phyloP scores from a whole-genome alignment of 2,888 invertebrate species.

The Axea sp. region DNA sequence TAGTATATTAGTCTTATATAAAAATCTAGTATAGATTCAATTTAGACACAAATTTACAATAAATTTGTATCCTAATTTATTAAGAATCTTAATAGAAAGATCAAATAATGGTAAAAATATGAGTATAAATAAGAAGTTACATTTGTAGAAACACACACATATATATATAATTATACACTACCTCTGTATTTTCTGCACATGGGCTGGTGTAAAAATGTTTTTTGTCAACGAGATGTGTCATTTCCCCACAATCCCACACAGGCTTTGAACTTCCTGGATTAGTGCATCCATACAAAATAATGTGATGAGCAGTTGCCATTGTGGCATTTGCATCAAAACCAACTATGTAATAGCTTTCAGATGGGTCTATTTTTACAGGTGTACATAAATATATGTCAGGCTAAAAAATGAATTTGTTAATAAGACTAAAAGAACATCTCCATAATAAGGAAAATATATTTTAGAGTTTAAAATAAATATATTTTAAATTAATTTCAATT shows the following conservation, averaged over 20 bases:
- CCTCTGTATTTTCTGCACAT: conserved; percentile 87
- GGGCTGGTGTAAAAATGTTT: conserved; percentile 84
- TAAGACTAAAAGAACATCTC: no score
- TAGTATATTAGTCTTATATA: no score
- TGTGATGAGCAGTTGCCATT: conserved; percentile 95
- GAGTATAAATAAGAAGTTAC: no score
- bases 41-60: no score
- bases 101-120: no score
- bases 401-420: conserved; percentile 83
- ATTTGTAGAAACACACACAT: no score
- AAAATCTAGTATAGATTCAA: no score
- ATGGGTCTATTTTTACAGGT: conserved; percentile 89
- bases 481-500: no score
- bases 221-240: conserved; percentile 81
- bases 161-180: conserved; percentile 65
- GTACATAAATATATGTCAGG: conserved; percentile 95
- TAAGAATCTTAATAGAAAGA: no score
- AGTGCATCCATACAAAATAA: conserved; percentile 93
- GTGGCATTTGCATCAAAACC: conserved; percentile 96
- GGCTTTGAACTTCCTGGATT: conserved; percentile 86
- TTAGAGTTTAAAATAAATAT: no score
- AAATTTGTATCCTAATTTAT: no score
- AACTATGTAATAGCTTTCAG: conserved; percentile 90
- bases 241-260: conserved; percentile 97
- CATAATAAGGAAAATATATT: no score